Base-by-base conservation (phyloP, 2,888 invertebrate genomes). In the Drosophila basisetae region DNA sequence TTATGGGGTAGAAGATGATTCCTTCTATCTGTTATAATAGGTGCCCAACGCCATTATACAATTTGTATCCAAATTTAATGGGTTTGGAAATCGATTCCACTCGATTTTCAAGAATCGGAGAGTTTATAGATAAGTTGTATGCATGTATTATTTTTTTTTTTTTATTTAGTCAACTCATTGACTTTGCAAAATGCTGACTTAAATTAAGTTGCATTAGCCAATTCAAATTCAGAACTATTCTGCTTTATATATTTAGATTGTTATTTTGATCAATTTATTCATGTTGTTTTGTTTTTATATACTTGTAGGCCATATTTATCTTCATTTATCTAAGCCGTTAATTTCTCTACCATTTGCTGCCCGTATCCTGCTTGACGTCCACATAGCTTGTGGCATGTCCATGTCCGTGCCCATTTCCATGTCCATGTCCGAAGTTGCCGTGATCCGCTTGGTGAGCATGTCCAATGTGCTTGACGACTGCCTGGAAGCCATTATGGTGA, bases 401-500 rank as follows among this genome's bases (percentile, higher is more conserved):
- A 22, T 50, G 50, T 30, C 50, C 50, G 0, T 49, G 16, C 9
- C 9, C 28, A 2, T 49, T 2, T 3, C 83, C 84, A 41, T 86
- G 76, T 22, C 78, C 71, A 16, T 83, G 53, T 59, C 75, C 30
- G 50, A 68, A 35, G 54, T 76, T 52, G 43, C 68, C 49, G 47
- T 86, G 64, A 22, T 71, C 87, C 28, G 66, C 62, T n/a, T 83
- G 80, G 68, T 92, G 91, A 22, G 93, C 92, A 64, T 93, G 92
- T 28, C 94, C 94, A 43, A 94, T 91, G 72, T 93, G 94, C 83
- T 94, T 94, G 22, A 94, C 94, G 10, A 93, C 88, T 2, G 94
- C 94, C 78, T 94, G 94, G 86, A 94, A 94, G 50, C 94, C 94
- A 60, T 93, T 93, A 65, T 94, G 94, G 76, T 93, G 92, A 77